Base-by-base conservation (phyloP, 2,888 invertebrate genomes). In the Cataglyphis rosenhaueri region DNA sequence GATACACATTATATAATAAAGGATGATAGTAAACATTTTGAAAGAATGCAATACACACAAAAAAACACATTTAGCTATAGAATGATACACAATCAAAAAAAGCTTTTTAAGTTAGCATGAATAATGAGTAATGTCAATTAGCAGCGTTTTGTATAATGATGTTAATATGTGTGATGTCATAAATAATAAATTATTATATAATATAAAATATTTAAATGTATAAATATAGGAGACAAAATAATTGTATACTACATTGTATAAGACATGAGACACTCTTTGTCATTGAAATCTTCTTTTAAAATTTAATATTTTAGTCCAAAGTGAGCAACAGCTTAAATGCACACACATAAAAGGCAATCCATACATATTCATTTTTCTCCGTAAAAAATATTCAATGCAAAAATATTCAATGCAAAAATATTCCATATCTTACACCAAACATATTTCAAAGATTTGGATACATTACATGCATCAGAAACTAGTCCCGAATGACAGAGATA, bases 1-100 rank as follows among this genome's bases (percentile, higher is more conserved):
- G 64, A 48, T 64, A 75, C 48, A 74, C 21, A 64, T 52, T 52
- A 64, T 64, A 62, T 48, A 9, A 62, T 62, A 35, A 29, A 48
- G 12, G 0, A 10, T 64, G 18, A 52, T 64, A 44, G 35, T 25
- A 64, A 32, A 18, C 0, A 64, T 21, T 74, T 74, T 48, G 64
- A 48, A 32, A 21, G 32, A 21, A 32, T n/a, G 6, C 9, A 15
- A 44, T 48, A 21, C 21, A 35, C 35, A 35, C 35, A 35, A 64
- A 64, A 64, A 74, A 3, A 64, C n/a, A 44, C 15, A 64, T 25
- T 64, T 75, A 64, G 35, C 10, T 1, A 10, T 35, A 74, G 18
- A 64, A 48, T 75, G 18, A 32, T 18, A 62, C 9, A 44, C 48
- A 64, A 75, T 62, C 18, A 35, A 21, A 35, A 48, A 75, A 64